Conservation (phyloP, 1,140 invertebrate species). For the Trialeurodes vaporariorum region DNA sequence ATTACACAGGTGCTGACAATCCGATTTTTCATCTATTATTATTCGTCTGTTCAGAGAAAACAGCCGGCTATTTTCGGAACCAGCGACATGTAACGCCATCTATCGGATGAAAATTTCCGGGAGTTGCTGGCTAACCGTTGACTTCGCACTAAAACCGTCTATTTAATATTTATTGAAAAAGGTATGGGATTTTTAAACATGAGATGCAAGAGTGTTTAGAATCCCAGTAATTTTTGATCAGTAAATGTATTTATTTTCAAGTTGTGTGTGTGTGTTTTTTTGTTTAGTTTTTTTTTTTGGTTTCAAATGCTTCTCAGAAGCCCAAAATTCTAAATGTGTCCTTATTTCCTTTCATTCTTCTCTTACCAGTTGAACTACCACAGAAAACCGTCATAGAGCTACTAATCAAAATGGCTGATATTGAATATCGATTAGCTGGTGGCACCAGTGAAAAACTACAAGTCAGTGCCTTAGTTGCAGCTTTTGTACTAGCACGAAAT, state of each 20-base stretch:
- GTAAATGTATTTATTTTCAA: neutral
- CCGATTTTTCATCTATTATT: too few relatives aligned
- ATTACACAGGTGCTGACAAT: too few relatives aligned
- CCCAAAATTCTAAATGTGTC: neutral
- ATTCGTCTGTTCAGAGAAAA: too few relatives aligned
- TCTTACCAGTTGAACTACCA: constrained; percentile 51
- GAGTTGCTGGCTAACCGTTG: too few relatives aligned
- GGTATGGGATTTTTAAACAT: too few relatives aligned
- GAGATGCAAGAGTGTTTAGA: too few relatives aligned
- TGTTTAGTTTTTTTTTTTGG: constrained; percentile 2
- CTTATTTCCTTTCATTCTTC: constrained; percentile 29
- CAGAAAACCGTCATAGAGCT: constrained; percentile 41
- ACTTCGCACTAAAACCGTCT: too few relatives aligned
- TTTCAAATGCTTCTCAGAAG: neutral
- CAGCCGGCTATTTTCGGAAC: too few relatives aligned
- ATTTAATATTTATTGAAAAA: too few relatives aligned
- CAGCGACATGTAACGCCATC: too few relatives aligned
- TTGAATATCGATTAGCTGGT: constrained; percentile 43
- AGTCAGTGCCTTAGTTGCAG: constrained; percentile 41
- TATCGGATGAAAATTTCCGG: too few relatives aligned
- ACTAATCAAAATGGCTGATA: constrained; percentile 45
- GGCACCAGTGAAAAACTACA: constrained; percentile 51
- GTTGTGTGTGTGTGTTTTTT: neutral
- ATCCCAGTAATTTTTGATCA: neutral
- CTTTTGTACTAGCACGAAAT: constrained; percentile 39